Percentiles rank a stretch among this genome's conserved stretches.
Conservation (phyloP, 2,888 invertebrate species). For the Lissocephala sabroskyi region DNA sequence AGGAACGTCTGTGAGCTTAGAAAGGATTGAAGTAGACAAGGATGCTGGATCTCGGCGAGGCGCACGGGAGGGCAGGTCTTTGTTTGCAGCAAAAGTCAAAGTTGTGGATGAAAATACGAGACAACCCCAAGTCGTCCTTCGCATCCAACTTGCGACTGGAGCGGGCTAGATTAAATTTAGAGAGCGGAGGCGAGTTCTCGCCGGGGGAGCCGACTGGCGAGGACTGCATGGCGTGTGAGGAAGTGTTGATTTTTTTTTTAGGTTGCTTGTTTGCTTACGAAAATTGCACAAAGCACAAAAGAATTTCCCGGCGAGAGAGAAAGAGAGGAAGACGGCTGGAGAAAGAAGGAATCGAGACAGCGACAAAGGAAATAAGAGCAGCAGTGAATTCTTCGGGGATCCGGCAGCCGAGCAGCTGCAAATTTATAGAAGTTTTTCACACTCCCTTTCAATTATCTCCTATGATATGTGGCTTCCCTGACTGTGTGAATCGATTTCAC, state of each 20-base stretch:
- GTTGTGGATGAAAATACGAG: conserved; percentile 9
- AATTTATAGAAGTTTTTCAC: too few species aligned
- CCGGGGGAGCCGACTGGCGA: too few species aligned
- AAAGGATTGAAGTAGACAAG: conserved; percentile 27
- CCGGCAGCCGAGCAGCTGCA: too few species aligned
- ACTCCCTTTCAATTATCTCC: too few species aligned
- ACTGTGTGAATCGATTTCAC: too few species aligned
- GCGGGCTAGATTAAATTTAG: conserved; percentile 50
- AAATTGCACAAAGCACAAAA: conserved; percentile 45
- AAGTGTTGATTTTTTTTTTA: conserved; percentile 4
- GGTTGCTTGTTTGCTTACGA: conserved; percentile 52
- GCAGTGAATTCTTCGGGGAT: too few species aligned
- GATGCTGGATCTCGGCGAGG: conserved; percentile 11
- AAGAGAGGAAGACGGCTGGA: conserved; percentile 1
- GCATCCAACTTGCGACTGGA: too few species aligned
- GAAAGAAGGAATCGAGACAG: too few species aligned
- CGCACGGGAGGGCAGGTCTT: background rate
- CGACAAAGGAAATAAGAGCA: too few species aligned
- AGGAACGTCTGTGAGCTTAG: conserved; percentile 11
- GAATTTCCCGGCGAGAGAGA: conserved; percentile 17
- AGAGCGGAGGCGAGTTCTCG: background rate
- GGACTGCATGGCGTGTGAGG: background rate
- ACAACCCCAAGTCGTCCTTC: too few species aligned
- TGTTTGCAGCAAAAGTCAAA: conserved; percentile 18
- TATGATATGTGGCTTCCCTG: too few species aligned